Conservation (phyloP, 2,888 invertebrate species). For the Drosophila basisetae region DNA sequence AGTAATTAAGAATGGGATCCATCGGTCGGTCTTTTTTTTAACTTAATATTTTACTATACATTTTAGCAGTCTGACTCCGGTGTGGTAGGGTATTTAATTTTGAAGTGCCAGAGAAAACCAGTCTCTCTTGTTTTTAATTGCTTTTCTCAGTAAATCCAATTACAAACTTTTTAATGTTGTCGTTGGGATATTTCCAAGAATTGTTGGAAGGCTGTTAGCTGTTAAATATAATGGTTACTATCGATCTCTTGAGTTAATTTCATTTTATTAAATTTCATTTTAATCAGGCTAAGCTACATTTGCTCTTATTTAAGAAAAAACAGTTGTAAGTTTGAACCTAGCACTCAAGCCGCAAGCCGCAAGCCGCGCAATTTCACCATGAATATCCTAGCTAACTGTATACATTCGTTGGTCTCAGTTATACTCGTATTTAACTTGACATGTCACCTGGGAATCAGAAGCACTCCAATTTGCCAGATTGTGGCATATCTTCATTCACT, state of each 20-base stretch:
- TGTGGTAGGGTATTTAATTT: neutral
- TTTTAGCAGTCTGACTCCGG: neutral
- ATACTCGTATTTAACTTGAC: constrained; percentile 5
- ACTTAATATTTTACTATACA: too few species aligned
- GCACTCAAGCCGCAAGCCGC: neutral
- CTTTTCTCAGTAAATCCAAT: neutral
- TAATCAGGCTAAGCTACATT: neutral
- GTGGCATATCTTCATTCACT: constrained; percentile 9
- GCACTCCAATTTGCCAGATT: constrained; percentile 31
- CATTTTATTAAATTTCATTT: neutral
- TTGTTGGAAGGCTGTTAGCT: neutral
- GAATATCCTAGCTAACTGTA: neutral
- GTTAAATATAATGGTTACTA: neutral
- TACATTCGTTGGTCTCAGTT: neutral
- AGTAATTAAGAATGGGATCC: neutral
- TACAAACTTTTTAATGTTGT: neutral
- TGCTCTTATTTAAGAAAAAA: neutral
- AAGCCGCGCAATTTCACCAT: neutral
- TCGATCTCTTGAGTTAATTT: neutral
- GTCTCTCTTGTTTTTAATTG: neutral
- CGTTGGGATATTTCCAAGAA: neutral
- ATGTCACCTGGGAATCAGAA: neutral
- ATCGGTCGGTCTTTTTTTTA: fast-evolving
- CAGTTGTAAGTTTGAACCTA: neutral
- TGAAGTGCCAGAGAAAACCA: neutral